Conservation (phyloP, 2,113 vertebrate species). For the Scalopus aquaticus region DNA sequence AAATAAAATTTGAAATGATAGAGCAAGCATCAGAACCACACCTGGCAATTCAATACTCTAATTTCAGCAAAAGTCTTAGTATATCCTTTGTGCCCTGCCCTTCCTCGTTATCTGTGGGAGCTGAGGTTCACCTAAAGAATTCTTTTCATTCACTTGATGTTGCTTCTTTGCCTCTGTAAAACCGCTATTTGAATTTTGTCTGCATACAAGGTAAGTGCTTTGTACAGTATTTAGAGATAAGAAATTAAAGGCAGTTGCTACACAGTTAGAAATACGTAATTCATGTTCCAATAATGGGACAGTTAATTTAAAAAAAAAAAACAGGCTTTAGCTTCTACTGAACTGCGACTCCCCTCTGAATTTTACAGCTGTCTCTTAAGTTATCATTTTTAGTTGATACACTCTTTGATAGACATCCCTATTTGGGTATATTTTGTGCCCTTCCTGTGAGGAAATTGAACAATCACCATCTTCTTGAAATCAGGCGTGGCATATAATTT, state of each 20-base stretch:
- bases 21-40: no score
- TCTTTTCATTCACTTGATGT: neutral
- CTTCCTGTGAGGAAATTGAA: neutral
- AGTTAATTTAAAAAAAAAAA: neutral
- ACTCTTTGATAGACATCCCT: neutral
- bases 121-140: neutral
- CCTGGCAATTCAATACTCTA: no score
- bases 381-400: neutral
- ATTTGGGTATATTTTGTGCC: neutral
- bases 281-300: neutral
- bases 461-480: no score
- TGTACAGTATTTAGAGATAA: neutral
- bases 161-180: neutral
- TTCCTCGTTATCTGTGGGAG: neutral
- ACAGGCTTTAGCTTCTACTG: neutral
- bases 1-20: no score
- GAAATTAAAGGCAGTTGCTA: neutral
- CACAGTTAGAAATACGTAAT: neutral
- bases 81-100: neutral
- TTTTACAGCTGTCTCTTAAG: neutral
- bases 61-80: neutral
- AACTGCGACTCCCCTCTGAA: neutral
- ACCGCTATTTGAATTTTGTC: neutral
- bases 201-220: neutral
- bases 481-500: neutral